Conservation (phyloP, 1,140 invertebrate species). For the Drosophila auraria region DNA sequence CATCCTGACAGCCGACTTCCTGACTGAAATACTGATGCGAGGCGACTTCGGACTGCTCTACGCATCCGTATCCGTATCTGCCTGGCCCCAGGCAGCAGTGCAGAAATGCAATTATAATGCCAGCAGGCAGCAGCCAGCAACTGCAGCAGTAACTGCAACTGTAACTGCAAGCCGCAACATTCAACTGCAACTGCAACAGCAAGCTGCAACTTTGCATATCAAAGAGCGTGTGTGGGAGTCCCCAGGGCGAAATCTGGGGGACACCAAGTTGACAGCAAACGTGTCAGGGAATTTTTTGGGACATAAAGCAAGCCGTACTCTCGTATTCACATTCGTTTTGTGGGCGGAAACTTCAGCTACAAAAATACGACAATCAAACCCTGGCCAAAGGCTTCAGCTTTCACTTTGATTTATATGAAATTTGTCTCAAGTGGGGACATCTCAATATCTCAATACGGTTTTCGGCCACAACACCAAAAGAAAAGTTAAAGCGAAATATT, state of each 20-base stretch:
- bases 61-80: constrained; percentile 3
- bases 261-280: constrained; percentile 10
- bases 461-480: neutral
- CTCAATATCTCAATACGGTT: constrained; percentile 25
- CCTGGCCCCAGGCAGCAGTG: constrained; percentile 15
- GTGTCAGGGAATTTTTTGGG: constrained; percentile 13
- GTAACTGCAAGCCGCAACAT: no score
- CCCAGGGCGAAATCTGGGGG: constrained; percentile 10
- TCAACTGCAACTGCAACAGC: no score
- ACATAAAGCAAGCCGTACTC: neutral
- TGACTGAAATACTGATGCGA: constrained; percentile 25
- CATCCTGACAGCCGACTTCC: constrained; percentile 3
- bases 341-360: neutral
- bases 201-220: constrained; percentile 29
- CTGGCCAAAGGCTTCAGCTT: constrained; percentile 9
- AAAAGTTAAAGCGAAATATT: neutral
- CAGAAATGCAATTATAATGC: constrained; percentile 72
- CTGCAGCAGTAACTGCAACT: constrained; percentile 12
- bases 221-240: constrained; percentile 13
- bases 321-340: neutral
- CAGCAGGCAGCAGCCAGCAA: constrained; percentile 9
- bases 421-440: constrained; percentile 9
- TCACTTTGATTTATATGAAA: constrained; percentile 18
- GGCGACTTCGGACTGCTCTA: constrained; percentile 11
- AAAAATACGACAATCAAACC: neutral